Conservation (phyloP, 2,113 vertebrate genomes). For the Myrmophylax atrothorax region DNA sequence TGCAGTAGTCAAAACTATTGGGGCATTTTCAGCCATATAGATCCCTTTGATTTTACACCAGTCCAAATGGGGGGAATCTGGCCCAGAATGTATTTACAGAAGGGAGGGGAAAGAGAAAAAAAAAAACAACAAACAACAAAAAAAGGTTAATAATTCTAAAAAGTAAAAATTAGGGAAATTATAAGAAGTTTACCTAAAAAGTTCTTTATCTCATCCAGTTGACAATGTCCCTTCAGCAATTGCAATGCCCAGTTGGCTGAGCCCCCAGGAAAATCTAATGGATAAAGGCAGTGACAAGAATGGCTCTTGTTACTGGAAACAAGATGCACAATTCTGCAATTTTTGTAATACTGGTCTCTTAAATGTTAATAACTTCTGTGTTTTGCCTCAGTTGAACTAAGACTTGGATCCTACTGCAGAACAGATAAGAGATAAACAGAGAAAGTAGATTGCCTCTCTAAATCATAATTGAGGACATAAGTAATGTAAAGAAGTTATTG, state of each 20-base stretch:
- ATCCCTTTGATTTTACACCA: background rate
- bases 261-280: background rate
- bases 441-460: background rate
- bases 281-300: background rate
- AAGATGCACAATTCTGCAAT: background rate
- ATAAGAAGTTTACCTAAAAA: background rate
- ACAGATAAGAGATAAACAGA: background rate
- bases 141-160: background rate
- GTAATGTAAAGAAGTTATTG: background rate
- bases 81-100: background rate
- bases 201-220: background rate
- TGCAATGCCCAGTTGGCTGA: background rate
- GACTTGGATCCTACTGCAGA: background rate
- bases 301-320: background rate
- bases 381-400: background rate
- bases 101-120: no score
- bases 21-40: background rate
- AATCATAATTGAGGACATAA: background rate
- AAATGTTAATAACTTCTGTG: background rate
- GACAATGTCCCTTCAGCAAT: background rate
- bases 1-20: background rate
- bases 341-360: background rate
- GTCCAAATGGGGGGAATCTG: background rate
- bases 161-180: background rate
- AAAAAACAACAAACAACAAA: background rate